Evolutionary conservation across 2,797 vertebrate species (phyloP), one percentile per base, ranked within the genome.

Genomic region (Rhyacichthys aspro): DNA sequence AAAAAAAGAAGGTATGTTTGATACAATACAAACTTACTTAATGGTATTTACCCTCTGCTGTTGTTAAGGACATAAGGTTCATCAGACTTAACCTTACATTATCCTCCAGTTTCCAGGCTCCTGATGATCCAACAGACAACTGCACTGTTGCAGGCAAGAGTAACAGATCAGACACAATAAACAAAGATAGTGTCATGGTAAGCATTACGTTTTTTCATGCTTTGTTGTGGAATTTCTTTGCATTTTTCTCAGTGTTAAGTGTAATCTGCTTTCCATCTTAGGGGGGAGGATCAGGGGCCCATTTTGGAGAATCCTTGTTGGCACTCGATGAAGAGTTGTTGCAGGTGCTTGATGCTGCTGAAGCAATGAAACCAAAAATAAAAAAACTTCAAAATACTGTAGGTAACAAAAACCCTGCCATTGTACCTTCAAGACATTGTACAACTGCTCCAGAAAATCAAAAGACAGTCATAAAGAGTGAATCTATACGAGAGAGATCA

Each of bases 321-420:
- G 82, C 85, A 37, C 78, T 88, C 11, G 88, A 91, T 79, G 85
- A 90, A 56, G 89, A 85, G 47, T 79, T 88, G 44, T 73, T 90
- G 8, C 79, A 78, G 68, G 67, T 70, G 19, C 38, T 86, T 57
- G 81, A 89, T 23, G 76, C 71, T 46, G 53, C 72, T 3, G 83
- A 86, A 28, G 55, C 63, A 0, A 48, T 33, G 8, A 84, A 56
- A 57, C 59, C 56, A 42, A 57, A 50, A 41, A 14, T 50, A 17
- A 54, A 60, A 3, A 43, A 50, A 42, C 42, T 16, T 11, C 43
- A 54, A 15, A 33, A 56, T 46, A 14, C 43, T 3, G 16, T 50
- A 15, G 33, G 63, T 52, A 52, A 28, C 16, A 59, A 39, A 7
- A 15, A 55, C 48, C 43, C 55, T 19, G 16, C 49, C 11, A 36